phyloP scores from a whole-genome alignment of 1,140 invertebrate genomes.

The Heliconius himera region DNA sequence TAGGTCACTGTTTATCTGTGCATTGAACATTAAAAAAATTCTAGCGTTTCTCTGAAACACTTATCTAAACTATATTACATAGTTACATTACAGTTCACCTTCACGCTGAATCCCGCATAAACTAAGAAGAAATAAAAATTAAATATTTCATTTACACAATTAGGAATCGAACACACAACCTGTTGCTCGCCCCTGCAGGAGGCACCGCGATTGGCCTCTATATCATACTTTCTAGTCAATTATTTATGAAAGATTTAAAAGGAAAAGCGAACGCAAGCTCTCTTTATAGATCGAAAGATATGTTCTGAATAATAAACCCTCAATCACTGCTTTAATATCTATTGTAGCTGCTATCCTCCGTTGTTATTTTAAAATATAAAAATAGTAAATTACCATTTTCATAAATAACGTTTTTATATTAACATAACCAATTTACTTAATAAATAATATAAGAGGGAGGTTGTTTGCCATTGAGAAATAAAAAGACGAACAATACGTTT shows the following conservation, averaged over 20 bases:
- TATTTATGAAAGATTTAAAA: not conserved
- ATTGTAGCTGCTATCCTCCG: not conserved
- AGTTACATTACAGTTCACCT: not conserved
- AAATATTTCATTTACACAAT: too few relatives aligned
- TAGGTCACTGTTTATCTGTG: conserved; percentile 13
- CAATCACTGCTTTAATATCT: not conserved
- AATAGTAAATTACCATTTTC: not conserved
- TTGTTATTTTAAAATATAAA: not conserved
- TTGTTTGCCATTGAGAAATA: not conserved
- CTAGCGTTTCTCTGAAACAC: not conserved
- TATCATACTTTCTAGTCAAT: not conserved
- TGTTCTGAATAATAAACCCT: not conserved
- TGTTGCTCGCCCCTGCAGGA: too few relatives aligned
- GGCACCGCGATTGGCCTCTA: too few relatives aligned
- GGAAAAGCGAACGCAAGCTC: not conserved
- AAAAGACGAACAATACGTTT: not conserved
- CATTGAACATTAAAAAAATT: not conserved
- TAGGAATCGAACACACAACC: too few relatives aligned
- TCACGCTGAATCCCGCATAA: too few relatives aligned
- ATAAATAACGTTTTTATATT: not conserved
- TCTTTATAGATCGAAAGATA: not conserved
- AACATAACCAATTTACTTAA: not conserved
- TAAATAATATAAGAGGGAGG: not conserved
- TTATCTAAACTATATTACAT: not conserved
- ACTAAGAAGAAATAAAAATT: too few relatives aligned